Percentiles rank a stretch among this genome's conserved stretches.
phyloP scores from a whole-genome alignment of 2,797 vertebrate genomes.

The Tolypeutes matacus region DNA sequence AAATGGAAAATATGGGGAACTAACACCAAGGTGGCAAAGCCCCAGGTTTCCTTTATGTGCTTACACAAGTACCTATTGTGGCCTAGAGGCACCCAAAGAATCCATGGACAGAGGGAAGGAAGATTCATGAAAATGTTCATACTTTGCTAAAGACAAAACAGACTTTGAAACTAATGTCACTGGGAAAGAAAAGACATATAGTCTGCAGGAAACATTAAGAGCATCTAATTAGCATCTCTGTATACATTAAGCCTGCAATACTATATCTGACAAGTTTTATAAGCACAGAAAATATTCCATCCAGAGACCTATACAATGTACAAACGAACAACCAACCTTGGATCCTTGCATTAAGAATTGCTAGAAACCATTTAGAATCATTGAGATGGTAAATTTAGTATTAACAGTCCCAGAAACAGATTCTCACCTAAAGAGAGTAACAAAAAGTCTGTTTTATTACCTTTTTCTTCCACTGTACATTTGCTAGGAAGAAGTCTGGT shows the following conservation, averaged over 20 bases:
- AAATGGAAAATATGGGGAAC: conserved; percentile 54
- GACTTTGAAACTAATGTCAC: conserved; percentile 30
- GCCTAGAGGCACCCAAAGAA: conserved; percentile 7
- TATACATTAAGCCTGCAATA: neutral
- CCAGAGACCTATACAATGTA: conserved; percentile 47
- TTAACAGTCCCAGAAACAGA: neutral
- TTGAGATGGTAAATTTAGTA: conserved; percentile 34
- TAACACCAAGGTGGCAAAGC: conserved; percentile 36
- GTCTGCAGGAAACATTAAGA: conserved; percentile 12
- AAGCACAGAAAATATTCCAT: conserved; percentile 16
- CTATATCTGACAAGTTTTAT: neutral
- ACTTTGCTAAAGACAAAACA: conserved; percentile 47
- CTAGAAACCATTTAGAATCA: conserved; percentile 14
- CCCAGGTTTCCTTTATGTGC: conserved; percentile 26
- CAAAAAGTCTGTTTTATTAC: conserved; percentile 49
- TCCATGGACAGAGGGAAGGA: neutral
- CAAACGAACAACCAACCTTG: conserved; percentile 26
- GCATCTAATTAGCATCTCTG: neutral
- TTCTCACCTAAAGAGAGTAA: conserved; percentile 53
- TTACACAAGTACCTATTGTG: conserved; percentile 22
- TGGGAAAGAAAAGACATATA: conserved; percentile 28
- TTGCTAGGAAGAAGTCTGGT: conserved; percentile 25
- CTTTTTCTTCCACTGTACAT: neutral
- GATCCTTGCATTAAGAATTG: conserved; percentile 12
- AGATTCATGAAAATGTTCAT: conserved; percentile 9